Evolutionary conservation across 30 jellyfish, hydroid and myxozoan genomes (phyloP), one percentile per base, ranked within the genome.

Genomic region (Aurelia sp.): DNA sequence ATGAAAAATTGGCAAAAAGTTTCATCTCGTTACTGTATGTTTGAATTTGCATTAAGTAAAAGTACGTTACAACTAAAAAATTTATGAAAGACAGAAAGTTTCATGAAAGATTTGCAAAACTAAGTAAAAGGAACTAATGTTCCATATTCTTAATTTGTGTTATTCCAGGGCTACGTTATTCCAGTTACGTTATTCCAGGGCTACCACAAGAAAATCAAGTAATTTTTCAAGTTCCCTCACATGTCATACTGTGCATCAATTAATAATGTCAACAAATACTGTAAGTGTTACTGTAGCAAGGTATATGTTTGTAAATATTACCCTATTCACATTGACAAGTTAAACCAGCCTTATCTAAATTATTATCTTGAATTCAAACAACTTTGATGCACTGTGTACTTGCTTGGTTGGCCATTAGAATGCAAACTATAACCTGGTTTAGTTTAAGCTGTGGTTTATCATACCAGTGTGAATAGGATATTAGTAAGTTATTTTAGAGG

Each of bases 21-120:
- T 40, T 40, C 3, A 8, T 40, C 11, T 8, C 6, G 33, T 27
- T 40, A 3, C 3, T 5, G 8, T 40, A 40, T 40, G 51, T 40
- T 40, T 40, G 51, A 40, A 40, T 67, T 35, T 21, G 55, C 33
- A 27, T 27, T 27, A 70, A 3, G 66, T 47, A 8, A 23, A 11
- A 50, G 82, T 71, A 23, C 82, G 47, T 71, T 71, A 71, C 23
- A 76, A 47, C 23, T 44, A 71, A 65, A 65, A 65, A 33, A 13
- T 65, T 58, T 58, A 6, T 17, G 41, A 23, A 71, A 71, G 70
- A 50, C 82, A 71, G 21, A 71, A 71, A 30, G 63, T 71, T 71
- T 71, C 82, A 71, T 8, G 76, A 65, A 33, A 65, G 57, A 65
- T 71, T 71, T 71, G 82, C 31, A 23, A n/a, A 71, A 30, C 33